These are phyloP conservation scores for Agriopis marginaria DNA, from an alignment of 2,888 invertebrate species.

Conservation along the genomic window DNA sequence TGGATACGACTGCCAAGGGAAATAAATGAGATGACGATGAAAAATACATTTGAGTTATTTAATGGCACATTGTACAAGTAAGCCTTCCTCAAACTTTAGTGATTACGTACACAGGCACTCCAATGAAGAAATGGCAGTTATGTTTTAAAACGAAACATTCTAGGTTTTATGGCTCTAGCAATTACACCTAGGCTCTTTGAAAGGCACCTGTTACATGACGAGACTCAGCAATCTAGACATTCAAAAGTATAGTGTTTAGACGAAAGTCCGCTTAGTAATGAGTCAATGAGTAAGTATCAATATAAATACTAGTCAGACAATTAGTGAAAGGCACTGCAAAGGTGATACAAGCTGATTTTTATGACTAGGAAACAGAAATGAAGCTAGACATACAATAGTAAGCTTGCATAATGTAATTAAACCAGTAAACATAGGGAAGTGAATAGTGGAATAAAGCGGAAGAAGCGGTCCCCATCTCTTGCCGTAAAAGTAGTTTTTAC, in stretches of 20 bases:
- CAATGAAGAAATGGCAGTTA: neutral
- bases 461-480: slow-evolving; percentile 7
- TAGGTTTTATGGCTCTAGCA: neutral
- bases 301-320: neutral
- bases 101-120: neutral
- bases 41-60: no score
- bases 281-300: neutral
- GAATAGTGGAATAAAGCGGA: slow-evolving; percentile 18
- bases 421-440: slow-evolving; percentile 22
- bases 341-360: slow-evolving; percentile 7
- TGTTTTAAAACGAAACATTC: slow-evolving; percentile 7
- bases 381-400: slow-evolving; percentile 17
- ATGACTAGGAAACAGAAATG: slow-evolving; percentile 20
- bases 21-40: no score
- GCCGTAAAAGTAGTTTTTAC: slow-evolving; percentile 6
- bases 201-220: slow-evolving; percentile 1
- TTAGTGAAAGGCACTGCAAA: slow-evolving; percentile 17
- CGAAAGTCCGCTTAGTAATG: neutral
- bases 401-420: slow-evolving; percentile 22
- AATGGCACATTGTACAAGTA: neutral
- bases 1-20: no score
- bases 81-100: neutral
- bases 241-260: neutral
- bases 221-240: neutral
- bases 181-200: neutral